phyloP scores from a whole-genome alignment of 1,140 invertebrate genomes.

The Calephelis nemesis region DNA sequence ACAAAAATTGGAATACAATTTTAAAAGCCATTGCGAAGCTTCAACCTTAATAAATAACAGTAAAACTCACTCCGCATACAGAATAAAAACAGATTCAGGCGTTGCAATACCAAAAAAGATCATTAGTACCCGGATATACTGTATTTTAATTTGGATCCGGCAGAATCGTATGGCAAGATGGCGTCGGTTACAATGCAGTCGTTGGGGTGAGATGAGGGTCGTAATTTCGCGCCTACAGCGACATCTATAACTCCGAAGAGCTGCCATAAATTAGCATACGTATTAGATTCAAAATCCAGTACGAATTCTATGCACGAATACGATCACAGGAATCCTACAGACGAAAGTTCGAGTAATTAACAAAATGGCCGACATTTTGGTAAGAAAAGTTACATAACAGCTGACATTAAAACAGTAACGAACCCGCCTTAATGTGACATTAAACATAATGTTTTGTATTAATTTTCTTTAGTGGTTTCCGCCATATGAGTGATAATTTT shows the following conservation, averaged over 20 bases:
- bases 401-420: slow-evolving; percentile 9
- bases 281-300: slow-evolving; percentile 51
- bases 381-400: slow-evolving; percentile 10
- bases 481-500: not conserved
- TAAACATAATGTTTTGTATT: slow-evolving; percentile 3
- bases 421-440: slow-evolving; percentile 9
- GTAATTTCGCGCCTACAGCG: slow-evolving; percentile 62
- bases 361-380: slow-evolving; percentile 20
- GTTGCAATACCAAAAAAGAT: slow-evolving; percentile 25
- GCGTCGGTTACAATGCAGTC: slow-evolving; percentile 36
- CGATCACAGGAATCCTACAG: slow-evolving; percentile 29
- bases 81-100: slow-evolving; percentile 13
- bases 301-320: slow-evolving; percentile 53
- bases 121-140: slow-evolving; percentile 26
- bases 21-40: not conserved
- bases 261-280: slow-evolving; percentile 74
- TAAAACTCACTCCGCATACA: slow-evolving; percentile 19
- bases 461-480: not conserved
- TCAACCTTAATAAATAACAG: slow-evolving; percentile 11
- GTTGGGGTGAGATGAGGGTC: slow-evolving; percentile 40
- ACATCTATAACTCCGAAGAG: slow-evolving; percentile 69
- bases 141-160: slow-evolving; percentile 33
- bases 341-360: slow-evolving; percentile 40
- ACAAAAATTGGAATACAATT: not conserved
- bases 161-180: slow-evolving; percentile 64